Evolutionary conservation across 2,797 vertebrate genomes (phyloP).

Genomic region (Anas acuta): DNA sequence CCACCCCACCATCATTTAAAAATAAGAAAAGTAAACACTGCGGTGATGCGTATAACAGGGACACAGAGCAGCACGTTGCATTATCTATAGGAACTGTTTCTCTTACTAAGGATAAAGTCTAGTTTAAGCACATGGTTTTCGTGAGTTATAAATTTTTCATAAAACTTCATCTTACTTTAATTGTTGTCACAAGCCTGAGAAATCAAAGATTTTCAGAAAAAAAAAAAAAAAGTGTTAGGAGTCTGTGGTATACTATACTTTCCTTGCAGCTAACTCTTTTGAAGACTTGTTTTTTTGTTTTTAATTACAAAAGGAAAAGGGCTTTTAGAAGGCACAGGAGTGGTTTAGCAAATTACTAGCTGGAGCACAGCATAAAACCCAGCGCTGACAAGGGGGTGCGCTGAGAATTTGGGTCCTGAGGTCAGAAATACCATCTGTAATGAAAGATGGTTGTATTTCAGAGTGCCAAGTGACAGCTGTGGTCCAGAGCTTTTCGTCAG

Average conservation of each 20-base stretch:
- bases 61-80: neutral
- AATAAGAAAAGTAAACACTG: neutral
- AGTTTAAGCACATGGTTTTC: neutral
- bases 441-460: neutral
- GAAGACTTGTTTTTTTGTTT: neutral
- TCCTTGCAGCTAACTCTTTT: neutral
- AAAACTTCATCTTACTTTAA: neutral
- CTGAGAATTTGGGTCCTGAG: constrained; percentile 54
- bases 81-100: neutral
- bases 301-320: constrained; percentile 47
- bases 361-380: constrained; percentile 11
- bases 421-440: constrained; percentile 55
- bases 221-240: neutral
- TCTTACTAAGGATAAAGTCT: neutral
- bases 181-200: neutral
- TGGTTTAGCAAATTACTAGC: constrained; percentile 65
- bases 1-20: neutral
- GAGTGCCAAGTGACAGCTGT: neutral
- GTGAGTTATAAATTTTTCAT: neutral
- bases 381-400: neutral
- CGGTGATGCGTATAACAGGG: neutral
- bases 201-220: constrained; percentile 10
- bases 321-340: constrained; percentile 2
- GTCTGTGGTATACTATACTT: neutral
- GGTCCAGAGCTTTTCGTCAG: neutral